Base-by-base conservation (phyloP, 1,140 invertebrate genomes). In the Dreissena polymorpha region DNA sequence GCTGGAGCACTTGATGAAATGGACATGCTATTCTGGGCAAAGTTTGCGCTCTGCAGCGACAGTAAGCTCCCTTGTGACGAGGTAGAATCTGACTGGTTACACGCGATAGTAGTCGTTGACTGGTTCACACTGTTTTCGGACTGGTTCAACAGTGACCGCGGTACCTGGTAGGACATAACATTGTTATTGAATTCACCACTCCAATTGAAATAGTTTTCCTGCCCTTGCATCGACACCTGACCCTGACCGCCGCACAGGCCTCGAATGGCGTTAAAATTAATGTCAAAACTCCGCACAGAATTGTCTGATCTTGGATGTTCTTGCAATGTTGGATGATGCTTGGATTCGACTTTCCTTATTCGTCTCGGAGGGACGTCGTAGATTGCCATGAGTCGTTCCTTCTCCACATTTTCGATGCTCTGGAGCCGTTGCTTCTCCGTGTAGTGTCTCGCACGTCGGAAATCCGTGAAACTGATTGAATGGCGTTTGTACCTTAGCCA, bases 281-380 rank as follows among this genome's bases (percentile, higher is more conserved):
- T 55, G 74, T 82, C 79, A 68, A 65, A 82, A 57, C 71, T 82
- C 23, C 79, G 63, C 57, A 50, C 68, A 55, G 77, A 49, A 27
- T n/a, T 67, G 13, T 39, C 16, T 10, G 39, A n/a, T 21, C 51
- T 80, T 0, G 71, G 68, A 80, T 49, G 50, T 68, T 55, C 53
- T 39, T 27, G 67, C 70, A 50, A 55, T 3, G 10, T 60, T 16
- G 51, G 50, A 55, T 12, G 18, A 12, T 60, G 16, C 21, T 60
- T 60, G 16, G 51, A 76, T 49, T 87, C 84, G 10, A 88, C 88
- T 87, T 89, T 88, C 51, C 84, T 68, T 16, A 87, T 83, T 14
- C 86, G 77, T 25, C 87, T 88, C 23, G 91, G 91, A 51, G 91
- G 91, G 18, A 91, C 85, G 85, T 91, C 91, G 88, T 91, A 91